phyloP scores from a whole-genome alignment of 2,113 vertebrate genomes.

The Anarhynchus alexandrinus region DNA sequence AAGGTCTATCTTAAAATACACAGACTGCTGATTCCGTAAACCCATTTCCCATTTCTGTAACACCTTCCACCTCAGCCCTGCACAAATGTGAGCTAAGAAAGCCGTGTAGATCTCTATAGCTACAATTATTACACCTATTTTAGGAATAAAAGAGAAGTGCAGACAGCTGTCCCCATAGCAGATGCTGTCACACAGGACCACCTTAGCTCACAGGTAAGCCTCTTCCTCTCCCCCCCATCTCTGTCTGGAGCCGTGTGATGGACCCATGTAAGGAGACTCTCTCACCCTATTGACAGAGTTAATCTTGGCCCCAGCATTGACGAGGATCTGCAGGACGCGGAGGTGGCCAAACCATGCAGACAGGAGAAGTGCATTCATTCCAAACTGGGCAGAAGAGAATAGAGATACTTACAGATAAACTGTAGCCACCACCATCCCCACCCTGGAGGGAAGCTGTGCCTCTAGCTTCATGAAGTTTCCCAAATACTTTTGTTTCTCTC shows the following conservation, averaged over 20 bases:
- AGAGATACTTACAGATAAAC: neutral
- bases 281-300: constrained; percentile 84
- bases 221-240: no score
- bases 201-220: neutral
- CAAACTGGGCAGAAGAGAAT: constrained; percentile 77
- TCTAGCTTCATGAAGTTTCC: neutral
- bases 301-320: constrained; percentile 85
- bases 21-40: neutral
- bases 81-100: neutral
- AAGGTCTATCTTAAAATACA: neutral
- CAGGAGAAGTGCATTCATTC: constrained; percentile 89
- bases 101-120: neutral
- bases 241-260: neutral
- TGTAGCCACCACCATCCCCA: neutral
- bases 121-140: neutral
- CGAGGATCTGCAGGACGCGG: constrained; percentile 81
- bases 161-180: neutral
- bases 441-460: neutral
- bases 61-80: neutral
- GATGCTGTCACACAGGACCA: neutral
- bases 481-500: neutral
- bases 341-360: constrained; percentile 91
- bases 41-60: neutral
- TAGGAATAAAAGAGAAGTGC: neutral
- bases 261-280: rapidly evolving